Conservation (phyloP, 2,113 vertebrate species). For the Odocoileus hemionus region DNA sequence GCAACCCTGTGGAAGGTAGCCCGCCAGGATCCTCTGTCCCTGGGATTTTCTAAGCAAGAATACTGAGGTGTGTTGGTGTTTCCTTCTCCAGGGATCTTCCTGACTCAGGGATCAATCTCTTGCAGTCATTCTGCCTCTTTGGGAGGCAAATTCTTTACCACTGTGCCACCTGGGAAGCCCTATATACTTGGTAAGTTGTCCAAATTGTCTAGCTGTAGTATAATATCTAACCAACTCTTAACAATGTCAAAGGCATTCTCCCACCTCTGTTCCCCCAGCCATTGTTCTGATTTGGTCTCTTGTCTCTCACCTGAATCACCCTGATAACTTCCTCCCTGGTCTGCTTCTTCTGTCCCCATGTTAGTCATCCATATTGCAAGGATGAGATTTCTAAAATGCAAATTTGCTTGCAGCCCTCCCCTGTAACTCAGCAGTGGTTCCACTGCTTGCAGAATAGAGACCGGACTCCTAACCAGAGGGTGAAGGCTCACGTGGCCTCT, state of each 20-base stretch:
- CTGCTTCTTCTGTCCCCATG: neutral
- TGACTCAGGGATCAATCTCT: neutral
- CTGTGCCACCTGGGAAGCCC: neutral
- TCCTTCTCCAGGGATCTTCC: neutral
- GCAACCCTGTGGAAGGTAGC: neutral
- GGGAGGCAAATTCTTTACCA: neutral
- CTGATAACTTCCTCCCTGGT: neutral
- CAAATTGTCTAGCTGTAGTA: neutral
- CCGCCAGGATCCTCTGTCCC: neutral
- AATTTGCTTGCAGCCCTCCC: neutral
- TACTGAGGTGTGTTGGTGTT: neutral
- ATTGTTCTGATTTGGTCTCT: neutral
- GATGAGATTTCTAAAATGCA: neutral
- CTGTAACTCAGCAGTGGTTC: neutral
- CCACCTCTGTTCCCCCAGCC: neutral
- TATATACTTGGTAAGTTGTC: neutral
- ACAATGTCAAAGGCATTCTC: neutral
- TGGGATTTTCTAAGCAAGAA: neutral
- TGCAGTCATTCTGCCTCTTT: neutral
- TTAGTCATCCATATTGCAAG: neutral
- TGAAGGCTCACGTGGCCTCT: neutral
- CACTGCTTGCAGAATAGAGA: neutral
- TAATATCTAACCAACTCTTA: neutral
- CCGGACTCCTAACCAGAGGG: rapidly evolving
- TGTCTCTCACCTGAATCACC: neutral